These are phyloP conservation scores for Xenus cinereus DNA, from an alignment of 2,113 vertebrate species.

Conservation along the genomic window DNA sequence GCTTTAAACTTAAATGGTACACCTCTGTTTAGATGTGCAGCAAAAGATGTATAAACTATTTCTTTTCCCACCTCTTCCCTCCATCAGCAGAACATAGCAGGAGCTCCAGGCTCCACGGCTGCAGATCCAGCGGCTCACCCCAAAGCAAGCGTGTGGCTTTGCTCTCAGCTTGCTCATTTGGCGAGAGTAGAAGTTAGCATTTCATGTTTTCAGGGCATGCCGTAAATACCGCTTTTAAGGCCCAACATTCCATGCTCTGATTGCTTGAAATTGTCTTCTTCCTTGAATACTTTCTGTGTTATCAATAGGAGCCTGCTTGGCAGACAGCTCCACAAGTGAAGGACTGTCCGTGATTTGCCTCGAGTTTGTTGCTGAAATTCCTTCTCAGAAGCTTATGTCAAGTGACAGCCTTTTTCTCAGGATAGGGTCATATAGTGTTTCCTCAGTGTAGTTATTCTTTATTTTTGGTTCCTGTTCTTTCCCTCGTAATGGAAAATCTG, in stretches of 20 bases:
- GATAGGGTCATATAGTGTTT: conserved; percentile 46
- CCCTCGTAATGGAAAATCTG: conserved; percentile 61
- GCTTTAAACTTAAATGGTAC: not conserved
- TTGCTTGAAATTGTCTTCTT: conserved; percentile 1
- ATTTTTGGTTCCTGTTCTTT: conserved; percentile 50
- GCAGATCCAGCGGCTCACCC: not conserved
- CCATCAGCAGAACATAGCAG: not conserved
- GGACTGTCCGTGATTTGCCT: conserved; percentile 26
- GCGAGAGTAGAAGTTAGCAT: not conserved
- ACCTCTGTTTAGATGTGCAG: not conserved
- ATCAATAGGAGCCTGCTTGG: conserved; percentile 1
- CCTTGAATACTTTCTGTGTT: conserved; percentile 50
- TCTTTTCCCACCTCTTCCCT: not conserved
- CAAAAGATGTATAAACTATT: not conserved
- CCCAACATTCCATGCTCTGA: not conserved
- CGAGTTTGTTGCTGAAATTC: conserved; percentile 46
- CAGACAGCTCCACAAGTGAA: conserved; percentile 27
- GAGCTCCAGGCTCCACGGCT: not conserved
- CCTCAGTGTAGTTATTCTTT: conserved; percentile 23
- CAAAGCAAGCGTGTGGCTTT: not conserved
- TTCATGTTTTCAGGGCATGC: not conserved
- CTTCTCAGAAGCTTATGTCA: conserved; percentile 41
- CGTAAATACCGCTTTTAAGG: not conserved
- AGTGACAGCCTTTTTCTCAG: conserved; percentile 50
- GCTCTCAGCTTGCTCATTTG: not conserved